Evolutionary conservation across 2,113 vertebrate genomes (phyloP), one percentile per base, ranked within the genome.

Genomic region (Antigone vipio): DNA sequence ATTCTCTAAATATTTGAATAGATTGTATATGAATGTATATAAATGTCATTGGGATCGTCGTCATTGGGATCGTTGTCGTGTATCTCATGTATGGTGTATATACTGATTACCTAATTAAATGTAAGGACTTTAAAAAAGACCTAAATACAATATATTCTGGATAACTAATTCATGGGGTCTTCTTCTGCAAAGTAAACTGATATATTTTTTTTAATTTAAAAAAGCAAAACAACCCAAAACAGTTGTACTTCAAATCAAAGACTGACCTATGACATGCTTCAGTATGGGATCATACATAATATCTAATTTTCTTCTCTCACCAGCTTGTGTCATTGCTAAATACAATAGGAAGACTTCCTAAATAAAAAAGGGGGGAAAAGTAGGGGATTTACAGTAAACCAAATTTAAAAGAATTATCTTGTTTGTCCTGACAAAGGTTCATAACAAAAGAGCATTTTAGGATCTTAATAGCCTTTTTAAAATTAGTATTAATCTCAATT

Each of bases 261-360:
- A 35, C 8, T 84, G 42, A 67, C 26, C 17, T 69, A 15, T 50
- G 22, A 30, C 8, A 4, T 52, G 3, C 19, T 91, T 84, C 8
- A 47, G 0, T 50, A 12, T 7, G 6, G 4, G 9, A 3, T 86
- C 15, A 20, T 24, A 32, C 9, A 1, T 44, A 40, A 23, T 71
- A 35, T 35, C 32, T 53, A 18, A 17, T 58, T 82, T 55, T 5
- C 17, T 75, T 74, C 11, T 69, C 64, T n/a, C 5, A 55, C 23
- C 29, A 55, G 14, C 12, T 30, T 11, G 21, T 29, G 3, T 40
- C 2, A 60, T n/a, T 64, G 9, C 8, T 63, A 44, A 80, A 66
- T 81, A 42, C 0, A 49, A 19, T 19, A 59, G 7, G 29, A 59
- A 59, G 7, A 55, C 15, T 32, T 15, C 44, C 5, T 40, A 15